Conservation (phyloP, 2,888 invertebrate species). For the Parnassius glacialis region DNA sequence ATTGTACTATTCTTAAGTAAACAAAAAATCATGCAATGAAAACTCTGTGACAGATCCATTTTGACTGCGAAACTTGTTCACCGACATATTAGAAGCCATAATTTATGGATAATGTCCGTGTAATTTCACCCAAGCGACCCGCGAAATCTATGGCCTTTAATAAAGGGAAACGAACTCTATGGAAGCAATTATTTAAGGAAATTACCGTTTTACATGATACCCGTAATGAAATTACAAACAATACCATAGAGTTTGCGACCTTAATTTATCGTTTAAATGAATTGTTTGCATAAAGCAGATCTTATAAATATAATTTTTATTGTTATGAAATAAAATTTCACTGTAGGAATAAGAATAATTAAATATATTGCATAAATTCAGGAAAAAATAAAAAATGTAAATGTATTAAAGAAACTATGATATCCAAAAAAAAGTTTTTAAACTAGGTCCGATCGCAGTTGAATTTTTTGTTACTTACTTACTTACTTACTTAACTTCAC, state of each 20-base stretch:
- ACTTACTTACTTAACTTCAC: too few species aligned
- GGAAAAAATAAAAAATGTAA: too few species aligned
- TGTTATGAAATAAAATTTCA: background rate
- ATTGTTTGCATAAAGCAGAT: conserved; percentile 37
- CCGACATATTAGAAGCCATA: conserved; percentile 76
- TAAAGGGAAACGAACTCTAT: conserved; percentile 71
- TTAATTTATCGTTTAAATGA: conserved; percentile 47
- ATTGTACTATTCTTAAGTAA: background rate
- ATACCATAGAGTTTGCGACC: conserved; percentile 39
- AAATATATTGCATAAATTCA: too few species aligned
- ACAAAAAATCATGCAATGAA: conserved; percentile 40
- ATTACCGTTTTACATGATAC: conserved; percentile 69
- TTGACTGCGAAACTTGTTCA: conserved; percentile 46
- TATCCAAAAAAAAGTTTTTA: too few species aligned
- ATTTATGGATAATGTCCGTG: conserved; percentile 72
- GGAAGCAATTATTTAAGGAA: conserved; percentile 73
- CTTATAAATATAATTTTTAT: background rate
- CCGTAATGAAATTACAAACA: conserved; percentile 66
- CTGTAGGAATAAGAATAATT: too few species aligned
- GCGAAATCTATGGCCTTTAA: conserved; percentile 76
- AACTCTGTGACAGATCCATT: conserved; percentile 48
- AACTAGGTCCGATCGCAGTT: too few species aligned
- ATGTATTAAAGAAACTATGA: too few species aligned
- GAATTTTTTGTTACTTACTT: too few species aligned
- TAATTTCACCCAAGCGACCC: conserved; percentile 68